Evolutionary conservation across 2,113 vertebrate species (phyloP).

Genomic region (Silurus asotus): DNA sequence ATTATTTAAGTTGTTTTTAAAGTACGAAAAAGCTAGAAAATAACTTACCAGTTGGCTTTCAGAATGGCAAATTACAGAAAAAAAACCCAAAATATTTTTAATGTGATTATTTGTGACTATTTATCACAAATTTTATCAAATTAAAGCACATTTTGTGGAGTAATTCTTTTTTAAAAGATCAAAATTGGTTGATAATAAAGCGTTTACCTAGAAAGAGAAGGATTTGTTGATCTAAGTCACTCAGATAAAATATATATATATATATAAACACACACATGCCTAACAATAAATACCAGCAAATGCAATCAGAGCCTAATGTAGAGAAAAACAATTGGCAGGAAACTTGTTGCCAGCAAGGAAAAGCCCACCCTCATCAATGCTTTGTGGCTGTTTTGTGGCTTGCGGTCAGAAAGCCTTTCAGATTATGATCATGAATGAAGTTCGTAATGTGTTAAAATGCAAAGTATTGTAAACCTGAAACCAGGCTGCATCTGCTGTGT

Average conservation of each 20-base stretch:
- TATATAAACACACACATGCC: not conserved
- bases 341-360: not conserved
- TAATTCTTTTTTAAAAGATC: too few species aligned
- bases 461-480: not conserved
- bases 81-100: not conserved
- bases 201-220: not conserved
- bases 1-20: not conserved
- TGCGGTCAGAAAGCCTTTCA: not conserved
- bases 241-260: not conserved
- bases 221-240: not conserved
- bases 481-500: not conserved
- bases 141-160: not conserved
- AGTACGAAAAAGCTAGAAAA: not conserved
- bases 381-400: not conserved
- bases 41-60: not conserved
- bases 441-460: not conserved
- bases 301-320: not conserved
- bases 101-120: not conserved
- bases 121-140: not conserved
- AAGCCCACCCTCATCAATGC: not conserved
- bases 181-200: not conserved
- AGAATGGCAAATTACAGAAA: not conserved
- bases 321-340: too few species aligned
- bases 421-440: too few species aligned
- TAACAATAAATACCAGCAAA: not conserved